A percentile compares a stretch with the other conserved stretches of the same genome.
These are phyloP conservation scores for Psittacara wagleri DNA, from an alignment of 2,113 vertebrate species.

Conservation along the genomic window DNA sequence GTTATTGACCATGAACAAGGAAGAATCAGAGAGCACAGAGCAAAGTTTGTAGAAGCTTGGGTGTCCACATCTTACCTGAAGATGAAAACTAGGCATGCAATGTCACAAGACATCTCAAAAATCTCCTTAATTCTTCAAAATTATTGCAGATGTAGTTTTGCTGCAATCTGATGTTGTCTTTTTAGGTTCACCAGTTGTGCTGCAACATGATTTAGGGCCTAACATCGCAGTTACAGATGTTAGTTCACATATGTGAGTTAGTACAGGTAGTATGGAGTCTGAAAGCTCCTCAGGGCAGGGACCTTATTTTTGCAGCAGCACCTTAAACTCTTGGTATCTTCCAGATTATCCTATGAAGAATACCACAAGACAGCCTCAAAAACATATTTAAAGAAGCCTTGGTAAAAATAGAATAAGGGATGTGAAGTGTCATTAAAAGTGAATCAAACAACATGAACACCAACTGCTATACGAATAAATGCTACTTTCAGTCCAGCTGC, in stretches of 20 bases:
- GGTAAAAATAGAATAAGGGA: not conserved
- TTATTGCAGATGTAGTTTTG: not conserved
- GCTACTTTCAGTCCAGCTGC: not conserved
- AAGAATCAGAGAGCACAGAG: not conserved
- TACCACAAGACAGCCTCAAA: not conserved
- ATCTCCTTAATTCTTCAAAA: not conserved
- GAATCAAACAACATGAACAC: not conserved
- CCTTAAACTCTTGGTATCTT: not conserved
- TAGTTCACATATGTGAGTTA: not conserved
- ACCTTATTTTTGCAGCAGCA: not conserved
- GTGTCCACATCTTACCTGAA: not conserved
- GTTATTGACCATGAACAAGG: not conserved
- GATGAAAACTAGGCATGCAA: not conserved
- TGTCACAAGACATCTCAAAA: not conserved
- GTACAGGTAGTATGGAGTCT: rapidly evolving
- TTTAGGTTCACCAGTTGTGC: not conserved
- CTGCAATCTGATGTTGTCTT: not conserved
- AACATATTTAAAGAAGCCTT: not conserved
- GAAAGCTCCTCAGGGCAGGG: not conserved
- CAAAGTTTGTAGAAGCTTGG: not conserved
- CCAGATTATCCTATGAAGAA: not conserved
- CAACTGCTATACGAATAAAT: not conserved
- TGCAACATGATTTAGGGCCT: not conserved
- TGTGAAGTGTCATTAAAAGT: not conserved
- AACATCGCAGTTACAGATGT: not conserved